These are phyloP conservation scores for Heliconius congener DNA, from an alignment of 1,140 invertebrate species.

Conservation along the genomic window DNA sequence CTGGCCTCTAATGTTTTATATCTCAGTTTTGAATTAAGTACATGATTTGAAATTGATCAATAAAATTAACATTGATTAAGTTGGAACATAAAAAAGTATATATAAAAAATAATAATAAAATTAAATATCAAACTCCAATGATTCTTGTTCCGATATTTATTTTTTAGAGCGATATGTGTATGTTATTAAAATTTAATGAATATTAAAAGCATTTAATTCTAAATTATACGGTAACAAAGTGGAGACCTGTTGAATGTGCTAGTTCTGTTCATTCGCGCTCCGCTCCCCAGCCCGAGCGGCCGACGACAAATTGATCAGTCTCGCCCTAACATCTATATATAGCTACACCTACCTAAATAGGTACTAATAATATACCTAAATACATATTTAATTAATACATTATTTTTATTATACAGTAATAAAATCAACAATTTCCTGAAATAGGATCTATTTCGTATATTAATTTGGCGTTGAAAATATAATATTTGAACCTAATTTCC, in stretches of 20 bases:
- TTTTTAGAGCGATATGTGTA: neutral
- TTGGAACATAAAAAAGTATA: neutral
- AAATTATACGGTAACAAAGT: conserved; percentile 48
- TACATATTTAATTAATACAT: neutral
- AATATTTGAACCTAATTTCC: conserved; percentile 24
- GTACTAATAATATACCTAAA: neutral
- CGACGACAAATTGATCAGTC: conserved; percentile 32
- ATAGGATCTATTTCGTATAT: neutral
- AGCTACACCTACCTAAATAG: conserved; percentile 2
- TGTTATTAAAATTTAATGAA: neutral
- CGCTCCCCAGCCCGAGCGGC: conserved; percentile 49
- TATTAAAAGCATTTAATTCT: conserved; percentile 21
- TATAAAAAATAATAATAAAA: neutral
- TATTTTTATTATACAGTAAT: neutral
- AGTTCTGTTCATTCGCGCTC: conserved; percentile 56
- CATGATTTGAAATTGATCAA: no score
- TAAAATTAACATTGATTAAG: no score
- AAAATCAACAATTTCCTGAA: neutral
- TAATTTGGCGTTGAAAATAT: neutral
- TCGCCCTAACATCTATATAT: neutral
- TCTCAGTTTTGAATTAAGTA: no score
- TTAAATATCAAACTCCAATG: neutral
- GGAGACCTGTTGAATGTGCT: conserved; percentile 62
- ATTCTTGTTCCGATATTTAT: neutral
- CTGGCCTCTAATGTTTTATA: no score